These are phyloP conservation scores for Apostichopus parvimensis DNA, from an alignment of 35 echinoderm and acorn worm species.

Conservation along the genomic window DNA sequence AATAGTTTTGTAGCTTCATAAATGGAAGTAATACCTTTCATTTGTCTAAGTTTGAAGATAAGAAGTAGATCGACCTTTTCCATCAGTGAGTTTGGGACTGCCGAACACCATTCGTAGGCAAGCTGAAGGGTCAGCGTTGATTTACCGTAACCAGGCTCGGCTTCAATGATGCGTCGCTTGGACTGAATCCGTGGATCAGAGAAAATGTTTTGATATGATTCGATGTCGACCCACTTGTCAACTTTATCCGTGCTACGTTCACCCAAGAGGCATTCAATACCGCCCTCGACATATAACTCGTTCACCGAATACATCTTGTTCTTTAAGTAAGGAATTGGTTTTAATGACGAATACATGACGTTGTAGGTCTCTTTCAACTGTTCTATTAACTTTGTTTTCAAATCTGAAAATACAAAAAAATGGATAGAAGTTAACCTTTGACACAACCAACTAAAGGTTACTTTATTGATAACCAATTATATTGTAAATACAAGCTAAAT, in stretches of 20 bases:
- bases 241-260: not conserved
- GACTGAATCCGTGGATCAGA: not conserved
- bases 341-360: not conserved
- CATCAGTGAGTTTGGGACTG: not conserved
- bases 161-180: slow-evolving; percentile 4
- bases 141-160: slow-evolving; percentile 12
- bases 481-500: too few species aligned
- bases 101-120: not conserved
- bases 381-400: not conserved
- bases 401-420: not conserved
- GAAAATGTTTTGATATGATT: not conserved
- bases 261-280: not conserved
- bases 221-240: not conserved
- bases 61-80: not conserved
- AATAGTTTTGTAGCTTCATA: not conserved
- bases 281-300: not conserved
- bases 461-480: too few species aligned
- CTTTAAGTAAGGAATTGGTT: slow-evolving; percentile 4
- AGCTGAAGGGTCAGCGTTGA: not conserved
- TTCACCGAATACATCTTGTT: not conserved
- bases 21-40: not conserved
- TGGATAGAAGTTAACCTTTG: too few species aligned
- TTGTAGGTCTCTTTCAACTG: slow-evolving; percentile 1
- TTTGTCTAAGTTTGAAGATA: not conserved
- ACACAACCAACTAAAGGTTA: too few species aligned